Base-by-base conservation (phyloP, 2,888 invertebrate genomes). In the Yponomeuta evonymella region DNA sequence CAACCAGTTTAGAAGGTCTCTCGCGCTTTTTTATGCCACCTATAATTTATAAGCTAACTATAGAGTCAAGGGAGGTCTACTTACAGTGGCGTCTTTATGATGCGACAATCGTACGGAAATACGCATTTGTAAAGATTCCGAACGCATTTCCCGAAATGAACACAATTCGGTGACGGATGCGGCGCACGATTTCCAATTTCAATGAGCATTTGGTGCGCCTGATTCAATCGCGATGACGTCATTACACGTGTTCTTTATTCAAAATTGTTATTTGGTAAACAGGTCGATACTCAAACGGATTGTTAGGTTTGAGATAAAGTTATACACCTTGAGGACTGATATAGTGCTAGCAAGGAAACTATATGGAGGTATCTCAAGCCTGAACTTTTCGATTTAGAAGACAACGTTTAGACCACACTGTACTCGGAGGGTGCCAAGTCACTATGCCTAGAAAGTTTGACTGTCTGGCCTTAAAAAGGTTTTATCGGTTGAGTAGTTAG, bases 91-190 rank as follows among this genome's bases (percentile, higher is more conserved):
- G 73, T 71, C 70, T 73, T 36, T 63, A 68, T 74, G 71, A 73
- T 70, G 73, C 75, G 75, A 79, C 79, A 80, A 86, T 85, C 79
- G 75, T 51, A 68, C 76, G 77, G 81, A 82, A 83, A 81, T 81
- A 79, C 84, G 77, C 86, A 89, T 91, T 89, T 90, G 86, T 92
- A 91, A 84, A 88, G 91, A 90, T 91, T 87, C 83, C 75, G 80
- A 89, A 85, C 82, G 83, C 84, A 89, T 91, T 86, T 84, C 80
- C 73, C 80, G 87, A 72, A 90, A 91, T 90, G 90, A 90, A 87
- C 84, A 87, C 90, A 90, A 92, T 92, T 90, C 90, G 83, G 85
- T 88, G 87, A 89, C 81, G 85, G 85, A 90, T 90, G 87, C 79
- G 81, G 81, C 84, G 84, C 81, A 81, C 78, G 83, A 86, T 87